Conservation (phyloP, 2,888 invertebrate species). For the Synanthedon tipuliformis region DNA sequence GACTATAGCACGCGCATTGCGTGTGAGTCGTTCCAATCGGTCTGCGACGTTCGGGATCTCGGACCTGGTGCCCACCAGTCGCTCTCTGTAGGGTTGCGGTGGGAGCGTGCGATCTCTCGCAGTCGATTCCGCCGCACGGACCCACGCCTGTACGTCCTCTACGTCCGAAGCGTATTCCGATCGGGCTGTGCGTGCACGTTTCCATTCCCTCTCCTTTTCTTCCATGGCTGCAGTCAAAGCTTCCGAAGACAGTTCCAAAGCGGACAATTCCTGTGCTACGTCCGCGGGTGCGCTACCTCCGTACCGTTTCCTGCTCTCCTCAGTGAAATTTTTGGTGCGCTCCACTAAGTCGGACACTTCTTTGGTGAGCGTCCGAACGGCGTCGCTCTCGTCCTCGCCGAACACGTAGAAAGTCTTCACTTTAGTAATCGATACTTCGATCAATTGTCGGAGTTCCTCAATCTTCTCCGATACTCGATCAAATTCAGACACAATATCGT, state of each 20-base stretch:
- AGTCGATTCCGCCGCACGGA: conserved; percentile 84
- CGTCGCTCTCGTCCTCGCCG: conserved; percentile 76
- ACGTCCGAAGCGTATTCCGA: conserved; percentile 84
- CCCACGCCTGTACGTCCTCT: conserved; percentile 85
- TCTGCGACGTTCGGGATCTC: conserved; percentile 80
- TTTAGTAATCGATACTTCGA: conserved; percentile 75
- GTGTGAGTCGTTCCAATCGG: conserved; percentile 80
- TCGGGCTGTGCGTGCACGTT: conserved; percentile 84
- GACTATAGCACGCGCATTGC: conserved; percentile 81
- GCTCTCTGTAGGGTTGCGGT: conserved; percentile 81
- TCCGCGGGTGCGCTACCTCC: conserved; percentile 79
- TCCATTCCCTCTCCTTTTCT: conserved; percentile 87
- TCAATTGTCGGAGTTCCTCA: conserved; percentile 74
- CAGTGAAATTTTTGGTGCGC: conserved; percentile 70
- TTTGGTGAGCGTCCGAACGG: conserved; percentile 68
- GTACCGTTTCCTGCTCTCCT: conserved; percentile 72
- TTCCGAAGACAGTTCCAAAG: conserved; percentile 85
- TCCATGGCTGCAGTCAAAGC: conserved; percentile 84
- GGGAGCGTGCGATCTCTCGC: conserved; percentile 84
- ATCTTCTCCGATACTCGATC: conserved; percentile 78
- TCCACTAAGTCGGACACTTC: conserved; percentile 70
- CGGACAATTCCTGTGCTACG: conserved; percentile 82
- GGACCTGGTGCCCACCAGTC: conserved; percentile 79
- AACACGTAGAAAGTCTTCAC: conserved; percentile 81
- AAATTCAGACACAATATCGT: conserved; percentile 81